Conservation (phyloP, 2,888 invertebrate species). For the Hydropsyche betteni region DNA sequence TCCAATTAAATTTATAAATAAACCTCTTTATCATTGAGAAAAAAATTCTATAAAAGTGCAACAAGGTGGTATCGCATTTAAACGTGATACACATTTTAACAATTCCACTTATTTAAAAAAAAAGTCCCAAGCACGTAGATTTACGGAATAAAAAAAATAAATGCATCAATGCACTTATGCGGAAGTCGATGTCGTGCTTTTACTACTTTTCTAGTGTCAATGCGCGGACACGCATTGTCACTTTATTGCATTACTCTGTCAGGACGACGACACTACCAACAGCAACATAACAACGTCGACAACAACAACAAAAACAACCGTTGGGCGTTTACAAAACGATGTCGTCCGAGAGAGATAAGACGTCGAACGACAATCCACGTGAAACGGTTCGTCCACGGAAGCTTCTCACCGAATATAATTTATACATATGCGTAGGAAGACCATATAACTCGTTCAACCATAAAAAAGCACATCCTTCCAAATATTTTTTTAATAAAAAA, state of each 20-base stretch:
- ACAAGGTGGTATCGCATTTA: too few species aligned
- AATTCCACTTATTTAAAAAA: too few species aligned
- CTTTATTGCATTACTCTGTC: conserved; percentile 16
- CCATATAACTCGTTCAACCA: neutral
- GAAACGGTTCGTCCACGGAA: neutral
- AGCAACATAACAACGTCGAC: conserved; percentile 3
- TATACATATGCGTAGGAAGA: conserved; percentile 3
- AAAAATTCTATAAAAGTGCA: too few species aligned
- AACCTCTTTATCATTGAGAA: too few species aligned
- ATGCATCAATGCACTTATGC: neutral
- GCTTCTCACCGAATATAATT: conserved; percentile 36
- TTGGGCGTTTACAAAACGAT: conserved; percentile 10
- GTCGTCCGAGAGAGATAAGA: conserved; percentile 6
- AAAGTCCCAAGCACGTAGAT: too few species aligned
- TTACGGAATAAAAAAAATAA: too few species aligned
- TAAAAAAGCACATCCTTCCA: too few species aligned
- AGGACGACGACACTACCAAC: neutral
- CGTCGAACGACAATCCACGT: too few species aligned
- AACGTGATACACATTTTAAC: too few species aligned
- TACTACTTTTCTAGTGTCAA: neutral
- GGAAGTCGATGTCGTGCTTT: conserved; percentile 13
- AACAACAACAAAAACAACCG: conserved; percentile 7
- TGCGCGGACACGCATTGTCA: conserved; percentile 35
- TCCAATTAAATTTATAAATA: too few species aligned
- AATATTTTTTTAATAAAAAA: too few species aligned